Conservation (phyloP, 2,797 vertebrate species). For the Todus mexicanus region DNA sequence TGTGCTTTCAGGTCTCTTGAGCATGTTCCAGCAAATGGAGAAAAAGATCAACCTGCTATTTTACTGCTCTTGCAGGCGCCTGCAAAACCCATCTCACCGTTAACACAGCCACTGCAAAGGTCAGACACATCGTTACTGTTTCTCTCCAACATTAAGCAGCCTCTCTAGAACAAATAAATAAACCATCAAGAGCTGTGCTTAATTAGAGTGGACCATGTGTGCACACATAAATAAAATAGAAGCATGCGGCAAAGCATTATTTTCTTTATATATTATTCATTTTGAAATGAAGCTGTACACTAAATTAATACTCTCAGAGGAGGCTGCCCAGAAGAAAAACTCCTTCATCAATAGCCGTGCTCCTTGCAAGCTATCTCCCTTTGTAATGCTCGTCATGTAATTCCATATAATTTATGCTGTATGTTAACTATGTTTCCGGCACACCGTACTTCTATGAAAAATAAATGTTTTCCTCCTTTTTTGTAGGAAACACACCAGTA, state of each 20-base stretch:
- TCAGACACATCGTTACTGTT: neutral
- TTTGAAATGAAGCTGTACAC: neutral
- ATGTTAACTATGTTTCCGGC: neutral
- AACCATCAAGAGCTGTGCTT: constrained; percentile 30
- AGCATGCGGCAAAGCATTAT: neutral
- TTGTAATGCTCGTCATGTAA: neutral
- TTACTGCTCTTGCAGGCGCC: neutral
- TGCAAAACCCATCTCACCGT: neutral
- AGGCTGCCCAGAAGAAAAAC: neutral
- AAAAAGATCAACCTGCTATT: constrained; percentile 30
- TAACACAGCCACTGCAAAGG: constrained; percentile 7
- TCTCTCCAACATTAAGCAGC: constrained; percentile 16
- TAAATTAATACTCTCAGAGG: constrained; percentile 15
- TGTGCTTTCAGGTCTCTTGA: constrained; percentile 1
- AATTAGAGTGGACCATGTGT: constrained; percentile 41
- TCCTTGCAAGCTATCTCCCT: neutral
- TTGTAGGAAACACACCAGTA: neutral
- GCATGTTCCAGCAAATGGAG: neutral
- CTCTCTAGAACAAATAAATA: constrained; percentile 46
- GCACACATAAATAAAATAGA: constrained; percentile 35
- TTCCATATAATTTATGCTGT: neutral
- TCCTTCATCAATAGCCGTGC: neutral
- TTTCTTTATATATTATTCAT: constrained; percentile 44
- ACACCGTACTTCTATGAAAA: neutral
- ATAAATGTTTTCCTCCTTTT: neutral